Conservation (phyloP, 2,113 vertebrate genomes). For the Ascaphus truei region DNA sequence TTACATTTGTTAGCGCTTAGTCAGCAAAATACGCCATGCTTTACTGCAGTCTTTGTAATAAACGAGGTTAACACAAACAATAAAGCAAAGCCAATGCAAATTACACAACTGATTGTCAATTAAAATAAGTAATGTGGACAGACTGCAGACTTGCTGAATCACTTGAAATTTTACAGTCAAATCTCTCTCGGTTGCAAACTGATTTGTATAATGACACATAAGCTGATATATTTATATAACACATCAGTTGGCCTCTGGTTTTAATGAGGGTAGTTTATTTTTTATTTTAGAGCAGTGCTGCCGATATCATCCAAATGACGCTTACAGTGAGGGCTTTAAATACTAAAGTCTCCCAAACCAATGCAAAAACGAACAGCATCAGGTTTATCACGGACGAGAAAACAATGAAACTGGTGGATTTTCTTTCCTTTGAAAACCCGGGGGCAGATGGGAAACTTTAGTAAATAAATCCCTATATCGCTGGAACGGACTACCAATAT, state of each 20-base stretch:
- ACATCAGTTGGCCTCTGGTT: background rate
- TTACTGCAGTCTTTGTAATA: slow-evolving; percentile 31
- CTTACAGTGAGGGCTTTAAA: too few relatives aligned
- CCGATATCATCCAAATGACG: too few relatives aligned
- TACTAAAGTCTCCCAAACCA: too few relatives aligned
- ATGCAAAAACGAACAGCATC: too few relatives aligned
- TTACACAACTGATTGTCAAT: slow-evolving; percentile 38
- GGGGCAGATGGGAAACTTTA: too few relatives aligned
- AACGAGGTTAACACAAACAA: slow-evolving; percentile 21
- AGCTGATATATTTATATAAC: slow-evolving; percentile 28
- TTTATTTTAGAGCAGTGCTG: too few relatives aligned
- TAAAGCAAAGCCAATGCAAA: slow-evolving; percentile 30
- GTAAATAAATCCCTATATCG: too few relatives aligned
- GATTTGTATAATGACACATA: slow-evolving; percentile 31
- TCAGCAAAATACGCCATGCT: slow-evolving; percentile 14
- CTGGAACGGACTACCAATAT: too few relatives aligned
- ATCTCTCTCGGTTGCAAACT: slow-evolving; percentile 9
- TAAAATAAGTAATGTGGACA: slow-evolving; percentile 37
- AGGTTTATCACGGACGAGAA: too few relatives aligned
- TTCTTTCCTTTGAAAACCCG: too few relatives aligned
- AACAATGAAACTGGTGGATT: too few relatives aligned
- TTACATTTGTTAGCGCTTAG: slow-evolving; percentile 15
- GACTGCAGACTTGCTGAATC: slow-evolving; percentile 35
- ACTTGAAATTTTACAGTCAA: slow-evolving; percentile 27
- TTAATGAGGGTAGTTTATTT: slow-evolving; percentile 7